Evolutionary conservation across 2,888 invertebrate species (phyloP), one percentile per base, ranked within the genome.

Genomic region (Iselma pallidipennis): DNA sequence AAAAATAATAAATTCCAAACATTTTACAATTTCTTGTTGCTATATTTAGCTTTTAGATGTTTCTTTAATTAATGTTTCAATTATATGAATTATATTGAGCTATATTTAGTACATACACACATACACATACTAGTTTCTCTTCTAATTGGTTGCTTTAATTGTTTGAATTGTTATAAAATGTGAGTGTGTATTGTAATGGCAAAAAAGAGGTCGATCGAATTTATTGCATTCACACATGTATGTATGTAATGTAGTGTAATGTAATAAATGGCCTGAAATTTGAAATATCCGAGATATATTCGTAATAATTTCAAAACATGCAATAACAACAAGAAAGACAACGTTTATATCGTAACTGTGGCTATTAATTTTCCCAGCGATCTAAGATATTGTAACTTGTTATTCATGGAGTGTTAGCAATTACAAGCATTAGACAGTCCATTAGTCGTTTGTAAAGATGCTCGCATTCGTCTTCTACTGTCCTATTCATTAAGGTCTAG

Each of bases 361-460:
- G 37, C 63, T 57, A 59, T 59, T 63, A 62, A 62, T 62, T 65
- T 63, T 33, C 14, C 50, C 37, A 50, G 49, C 59, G 66, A 66
- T 66, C 61, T 31, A 49, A 66, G 63, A 64, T 66, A 64, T 61
- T 58, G 61, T 54, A 64, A 63, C 61, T 68, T 68, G 65, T 63
- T 68, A 68, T 68, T 68, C 68, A 68, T 61, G 61, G 55, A 68
- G 68, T 68, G 68, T 66, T 65, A 57, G 63, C 62, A 66, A 68
- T 68, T 68, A 68, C 66, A 64, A 57, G 65, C 63, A 68, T 68
- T 66, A 66, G 68, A 65, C 66, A 66, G 63, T 61, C 63, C 63
- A 67, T 68, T 68, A 68, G 63, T 68, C 57, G 65, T 33, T 49
- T 37, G 53, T 55, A 55, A 61, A 54, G 57, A 60, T 55, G 55